These are phyloP conservation scores for Acyrthosiphon pisum DNA, from an alignment of 1,140 invertebrate species.

Conservation along the genomic window DNA sequence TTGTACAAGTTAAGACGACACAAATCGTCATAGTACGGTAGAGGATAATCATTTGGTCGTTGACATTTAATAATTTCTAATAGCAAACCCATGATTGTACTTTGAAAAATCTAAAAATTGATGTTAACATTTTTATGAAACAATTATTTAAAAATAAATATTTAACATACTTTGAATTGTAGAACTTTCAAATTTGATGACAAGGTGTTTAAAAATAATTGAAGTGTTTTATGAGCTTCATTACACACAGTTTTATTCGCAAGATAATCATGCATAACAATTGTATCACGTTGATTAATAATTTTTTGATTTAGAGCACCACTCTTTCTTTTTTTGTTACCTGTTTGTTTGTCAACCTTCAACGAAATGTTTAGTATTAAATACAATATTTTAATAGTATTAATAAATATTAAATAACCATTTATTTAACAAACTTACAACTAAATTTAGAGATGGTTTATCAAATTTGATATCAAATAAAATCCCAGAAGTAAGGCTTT, in stretches of 20 bases:
- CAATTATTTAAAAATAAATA: background rate
- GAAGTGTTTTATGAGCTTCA: constrained; percentile 42
- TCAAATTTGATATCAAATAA: constrained; percentile 48
- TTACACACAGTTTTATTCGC: constrained; percentile 38
- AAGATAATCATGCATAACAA: constrained; percentile 54
- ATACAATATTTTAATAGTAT: background rate
- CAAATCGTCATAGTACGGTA: constrained; percentile 41
- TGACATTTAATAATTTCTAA: constrained; percentile 51
- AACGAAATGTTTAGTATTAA: constrained; percentile 1
- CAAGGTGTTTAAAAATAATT: constrained; percentile 31
- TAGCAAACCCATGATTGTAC: constrained; percentile 26
- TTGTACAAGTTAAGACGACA: constrained; percentile 40
- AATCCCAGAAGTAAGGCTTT: constrained; percentile 32
- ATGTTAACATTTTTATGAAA: background rate
- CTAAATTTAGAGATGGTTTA: constrained; percentile 50
- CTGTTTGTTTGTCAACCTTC: constrained; percentile 37
- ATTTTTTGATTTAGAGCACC: constrained; percentile 51
- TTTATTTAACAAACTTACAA: constrained; percentile 43
- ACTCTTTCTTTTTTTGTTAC: constrained; percentile 53
- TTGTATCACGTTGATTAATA: constrained; percentile 36
- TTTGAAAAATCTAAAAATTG: constrained; percentile 48
- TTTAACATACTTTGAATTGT: constrained; percentile 37
- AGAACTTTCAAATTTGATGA: constrained; percentile 37
- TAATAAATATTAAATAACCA: background rate
- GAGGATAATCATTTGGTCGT: constrained; percentile 32